Evolutionary conservation across 1,140 invertebrate genomes (phyloP).

Genomic region (Drosophila guanche): DNA sequence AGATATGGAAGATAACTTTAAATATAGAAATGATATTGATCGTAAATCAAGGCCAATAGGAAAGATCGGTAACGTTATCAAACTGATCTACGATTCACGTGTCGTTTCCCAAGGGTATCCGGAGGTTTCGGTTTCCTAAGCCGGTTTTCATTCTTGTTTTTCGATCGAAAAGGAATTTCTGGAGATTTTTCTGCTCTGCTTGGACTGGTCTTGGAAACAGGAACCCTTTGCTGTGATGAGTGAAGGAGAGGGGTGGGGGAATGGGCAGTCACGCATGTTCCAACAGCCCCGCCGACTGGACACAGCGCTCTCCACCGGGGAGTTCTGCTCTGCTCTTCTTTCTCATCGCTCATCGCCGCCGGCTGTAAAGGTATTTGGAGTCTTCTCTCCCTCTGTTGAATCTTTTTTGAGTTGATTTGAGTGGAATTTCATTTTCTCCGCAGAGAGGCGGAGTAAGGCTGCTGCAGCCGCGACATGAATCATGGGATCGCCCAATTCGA

Average conservation of each 20-base stretch:
- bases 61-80: too few relatives aligned
- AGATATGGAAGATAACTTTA: not conserved
- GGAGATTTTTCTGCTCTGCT: constrained; percentile 61
- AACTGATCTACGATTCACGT: too few relatives aligned
- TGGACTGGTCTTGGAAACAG: constrained; percentile 76
- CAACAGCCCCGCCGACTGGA: constrained; percentile 63
- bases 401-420: constrained; percentile 71
- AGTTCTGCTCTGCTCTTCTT: constrained; percentile 33
- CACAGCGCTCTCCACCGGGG: constrained; percentile 21
- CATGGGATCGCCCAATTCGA: constrained; percentile 36
- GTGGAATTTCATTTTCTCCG: constrained; percentile 72
- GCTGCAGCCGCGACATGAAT: constrained; percentile 35
- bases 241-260: not conserved
- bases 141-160: constrained; percentile 41
- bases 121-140: constrained; percentile 3
- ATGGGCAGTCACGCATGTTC: constrained; percentile 74
- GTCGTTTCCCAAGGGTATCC: constrained; percentile 7
- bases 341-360: constrained; percentile 1
- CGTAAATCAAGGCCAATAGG: too few relatives aligned
- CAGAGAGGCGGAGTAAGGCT: not conserved
- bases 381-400: constrained; percentile 21
- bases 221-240: constrained; percentile 52
- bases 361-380: constrained; percentile 40
- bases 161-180: constrained; percentile 72
- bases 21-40: not conserved